These are phyloP conservation scores for Idaea dimidiata DNA, from an alignment of 2,888 invertebrate species.

Conservation along the genomic window DNA sequence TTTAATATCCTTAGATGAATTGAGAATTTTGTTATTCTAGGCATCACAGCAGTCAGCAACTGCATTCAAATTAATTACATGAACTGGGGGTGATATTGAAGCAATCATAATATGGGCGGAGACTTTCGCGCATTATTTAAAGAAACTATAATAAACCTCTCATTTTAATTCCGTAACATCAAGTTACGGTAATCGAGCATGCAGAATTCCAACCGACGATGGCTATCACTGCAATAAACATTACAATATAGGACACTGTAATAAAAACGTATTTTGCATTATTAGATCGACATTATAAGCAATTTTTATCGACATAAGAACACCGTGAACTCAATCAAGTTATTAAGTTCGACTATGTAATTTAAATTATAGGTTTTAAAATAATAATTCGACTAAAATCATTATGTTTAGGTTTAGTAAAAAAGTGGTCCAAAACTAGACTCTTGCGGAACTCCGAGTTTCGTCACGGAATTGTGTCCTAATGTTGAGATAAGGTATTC, in stretches of 20 bases:
- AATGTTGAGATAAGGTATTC: not conserved
- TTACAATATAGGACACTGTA: not conserved
- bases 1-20: no score
- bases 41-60: no score
- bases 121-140: not conserved
- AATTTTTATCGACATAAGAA: not conserved
- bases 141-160: not conserved
- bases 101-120: no score
- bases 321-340: not conserved
- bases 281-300: not conserved
- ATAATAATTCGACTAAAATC: not conserved
- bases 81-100: no score
- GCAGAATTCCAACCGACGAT: not conserved
- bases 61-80: no score
- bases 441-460: not conserved
- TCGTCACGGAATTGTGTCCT: not conserved
- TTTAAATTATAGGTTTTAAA: not conserved
- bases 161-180: not conserved
- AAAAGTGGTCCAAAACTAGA: not conserved
- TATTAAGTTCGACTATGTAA: not conserved
- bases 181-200: slow-evolving; percentile 1
- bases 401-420: not conserved
- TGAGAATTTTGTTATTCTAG: no score
- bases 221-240: not conserved
- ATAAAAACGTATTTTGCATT: not conserved